Base-by-base conservation (phyloP, 2,888 invertebrate genomes). In the Drosophila limbata region DNA sequence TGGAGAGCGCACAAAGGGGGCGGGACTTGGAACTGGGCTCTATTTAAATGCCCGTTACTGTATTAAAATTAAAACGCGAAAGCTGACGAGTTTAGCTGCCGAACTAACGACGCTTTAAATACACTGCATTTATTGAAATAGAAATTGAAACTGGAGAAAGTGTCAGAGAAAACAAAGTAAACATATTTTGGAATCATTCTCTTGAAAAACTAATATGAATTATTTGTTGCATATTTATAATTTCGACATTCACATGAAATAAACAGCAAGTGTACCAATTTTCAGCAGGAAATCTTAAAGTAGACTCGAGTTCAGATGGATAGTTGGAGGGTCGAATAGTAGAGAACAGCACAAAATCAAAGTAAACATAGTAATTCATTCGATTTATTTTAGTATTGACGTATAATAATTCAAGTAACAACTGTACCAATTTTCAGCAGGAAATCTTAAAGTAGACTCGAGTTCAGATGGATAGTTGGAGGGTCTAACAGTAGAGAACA, bases 61-160 rank as follows among this genome's bases (percentile, higher is more conserved):
- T 69, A 88, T 88, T 85, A 69, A 85, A 88, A 88, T 82, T 73
- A 88, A 85, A 83, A 69, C 56, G 53, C 68, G 44, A 52, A 39
- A 44, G 35, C 53, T 44, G 6, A 15, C 19, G 8, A 17, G 13
- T 15, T 15, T 15, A 1, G 19, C 11, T 37, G 3, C 1, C 1
- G 10, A 1, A 15, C 28, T 33, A 44, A 35, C 55, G 33, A 33
- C n/a, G 19, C 21, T 21, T n/a, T 0, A 11, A 33, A 51, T 31
- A 60, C 60, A 51, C 35, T 45, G 3, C 28, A 33, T 13, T 19
- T 42, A 11, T 10, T 9, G 5, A 42, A 19, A 42, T 19, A 28
- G 28, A 33, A 0, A 3, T n/a, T n/a, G n/a, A n/a, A n/a, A n/a
- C n/a, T n/a, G 4, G 10, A 0, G 11, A 2, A 4, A 4, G 4